phyloP scores from a whole-genome alignment of 1,140 invertebrate species.

The Temnothorax nylanderi region DNA sequence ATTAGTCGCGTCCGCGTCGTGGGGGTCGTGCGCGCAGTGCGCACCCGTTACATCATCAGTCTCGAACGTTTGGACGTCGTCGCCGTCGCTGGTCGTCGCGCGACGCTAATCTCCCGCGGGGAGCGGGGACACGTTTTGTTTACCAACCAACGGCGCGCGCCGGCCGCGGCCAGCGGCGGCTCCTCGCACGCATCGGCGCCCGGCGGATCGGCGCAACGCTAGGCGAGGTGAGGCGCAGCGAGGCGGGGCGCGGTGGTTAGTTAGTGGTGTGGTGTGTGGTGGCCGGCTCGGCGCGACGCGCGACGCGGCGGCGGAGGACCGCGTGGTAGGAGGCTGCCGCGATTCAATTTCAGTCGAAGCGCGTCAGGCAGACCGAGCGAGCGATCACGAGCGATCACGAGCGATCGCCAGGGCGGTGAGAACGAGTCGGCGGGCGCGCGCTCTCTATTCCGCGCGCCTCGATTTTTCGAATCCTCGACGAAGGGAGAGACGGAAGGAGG shows the following conservation, averaged over 20 bases:
- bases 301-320: constrained; percentile 55
- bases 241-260: not conserved
- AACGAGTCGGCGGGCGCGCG: constrained; percentile 40
- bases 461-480: constrained; percentile 54
- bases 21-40: not conserved
- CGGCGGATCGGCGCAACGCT: not conserved
- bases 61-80: not conserved
- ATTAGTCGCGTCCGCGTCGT: not conserved
- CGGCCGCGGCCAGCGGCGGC: too few relatives aligned
- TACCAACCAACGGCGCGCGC: constrained; percentile 29
- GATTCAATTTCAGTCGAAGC: constrained; percentile 82
- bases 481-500: not conserved
- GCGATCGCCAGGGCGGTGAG: constrained; percentile 51
- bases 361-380: constrained; percentile 77
- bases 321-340: constrained; percentile 73
- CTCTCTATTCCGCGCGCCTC: constrained; percentile 53
- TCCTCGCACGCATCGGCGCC: not conserved
- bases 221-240: not conserved
- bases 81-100: not conserved
- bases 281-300: constrained; percentile 22
- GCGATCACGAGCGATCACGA: too few relatives aligned
- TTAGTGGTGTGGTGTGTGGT: not conserved
- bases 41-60: constrained; percentile 29
- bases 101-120: constrained; percentile 1
- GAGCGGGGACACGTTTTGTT: constrained; percentile 52